These are phyloP conservation scores for Dryobota labecula DNA, from an alignment of 2,888 invertebrate genomes.

Conservation along the genomic window DNA sequence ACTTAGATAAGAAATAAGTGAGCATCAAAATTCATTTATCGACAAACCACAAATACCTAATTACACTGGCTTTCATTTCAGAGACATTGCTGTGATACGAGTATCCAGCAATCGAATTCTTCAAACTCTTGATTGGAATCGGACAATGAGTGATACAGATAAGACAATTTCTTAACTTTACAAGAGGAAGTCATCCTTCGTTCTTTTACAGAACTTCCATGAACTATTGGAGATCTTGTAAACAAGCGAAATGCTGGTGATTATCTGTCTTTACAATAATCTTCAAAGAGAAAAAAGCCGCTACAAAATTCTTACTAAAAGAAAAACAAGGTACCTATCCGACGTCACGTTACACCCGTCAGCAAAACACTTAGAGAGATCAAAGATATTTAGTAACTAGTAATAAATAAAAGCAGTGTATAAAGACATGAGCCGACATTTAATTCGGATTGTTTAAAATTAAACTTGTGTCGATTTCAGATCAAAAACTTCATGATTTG, in stretches of 20 bases:
- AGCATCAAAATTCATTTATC: background rate
- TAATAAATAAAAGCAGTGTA: slow-evolving; percentile 62
- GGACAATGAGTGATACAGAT: background rate
- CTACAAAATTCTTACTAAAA: slow-evolving; percentile 12
- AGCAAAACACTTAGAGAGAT: slow-evolving; percentile 58
- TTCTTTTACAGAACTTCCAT: slow-evolving; percentile 14
- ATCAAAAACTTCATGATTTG: slow-evolving; percentile 58
- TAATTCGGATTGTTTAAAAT: slow-evolving; percentile 63
- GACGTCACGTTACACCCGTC: slow-evolving; percentile 42
- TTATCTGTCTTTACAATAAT: slow-evolving; percentile 20
- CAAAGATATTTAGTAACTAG: slow-evolving; percentile 60
- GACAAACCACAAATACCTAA: background rate
- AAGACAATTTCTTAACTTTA: background rate
- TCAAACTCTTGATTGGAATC: background rate
- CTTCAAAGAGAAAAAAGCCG: slow-evolving; percentile 42
- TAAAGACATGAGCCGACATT: slow-evolving; percentile 62
- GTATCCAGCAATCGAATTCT: too few species aligned
- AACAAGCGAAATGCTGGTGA: slow-evolving; percentile 11
- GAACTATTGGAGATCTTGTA: slow-evolving; percentile 20
- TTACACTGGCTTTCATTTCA: background rate
- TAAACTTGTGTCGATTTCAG: slow-evolving; percentile 55
- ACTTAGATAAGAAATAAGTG: background rate
- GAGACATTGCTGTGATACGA: background rate
- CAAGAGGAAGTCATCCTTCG: background rate
- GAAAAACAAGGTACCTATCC: slow-evolving; percentile 26